Evolutionary conservation across 2,888 invertebrate genomes (phyloP).

Genomic region (Hipparchia sbordonii): DNA sequence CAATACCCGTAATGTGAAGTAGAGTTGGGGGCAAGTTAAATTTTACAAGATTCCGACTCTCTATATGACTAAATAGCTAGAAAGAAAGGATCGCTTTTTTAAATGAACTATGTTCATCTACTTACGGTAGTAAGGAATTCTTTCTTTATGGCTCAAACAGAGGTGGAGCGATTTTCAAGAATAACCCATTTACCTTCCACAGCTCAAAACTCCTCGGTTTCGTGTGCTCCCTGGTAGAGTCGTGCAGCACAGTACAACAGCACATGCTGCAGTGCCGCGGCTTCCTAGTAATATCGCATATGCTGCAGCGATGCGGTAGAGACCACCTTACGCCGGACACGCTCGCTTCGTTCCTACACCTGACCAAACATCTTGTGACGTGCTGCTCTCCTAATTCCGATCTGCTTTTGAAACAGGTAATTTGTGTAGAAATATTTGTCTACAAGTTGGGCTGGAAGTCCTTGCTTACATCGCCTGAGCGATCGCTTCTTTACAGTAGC

Average conservation of each 20-base stretch:
- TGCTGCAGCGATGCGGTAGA: conserved; percentile 95
- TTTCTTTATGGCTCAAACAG: too few species aligned
- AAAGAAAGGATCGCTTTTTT: too few species aligned
- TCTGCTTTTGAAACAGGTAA: conserved; percentile 95
- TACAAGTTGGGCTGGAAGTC: background rate
- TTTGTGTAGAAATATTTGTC: conserved; percentile 5
- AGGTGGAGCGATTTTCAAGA: background rate
- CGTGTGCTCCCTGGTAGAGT: conserved; percentile 98
- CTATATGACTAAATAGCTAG: too few species aligned
- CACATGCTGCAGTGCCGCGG: conserved; percentile 99
- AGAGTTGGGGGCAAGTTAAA: too few species aligned
- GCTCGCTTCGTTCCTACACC: conserved; percentile 93
- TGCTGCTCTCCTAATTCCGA: conserved; percentile 97
- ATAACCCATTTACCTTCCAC: conserved; percentile 45
- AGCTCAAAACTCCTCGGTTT: conserved; percentile 98
- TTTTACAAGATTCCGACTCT: too few species aligned
- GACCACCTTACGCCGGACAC: conserved; percentile 98
- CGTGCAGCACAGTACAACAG: conserved; percentile 98
- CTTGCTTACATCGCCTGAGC: background rate
- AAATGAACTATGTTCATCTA: too few species aligned
- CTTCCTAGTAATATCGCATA: conserved; percentile 98
- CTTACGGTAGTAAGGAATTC: too few species aligned
- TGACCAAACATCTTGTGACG: conserved; percentile 96
- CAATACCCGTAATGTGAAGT: too few species aligned
- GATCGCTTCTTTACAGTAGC: background rate